Conservation (phyloP, 2,797 vertebrate species). For the Emys orbicularis region DNA sequence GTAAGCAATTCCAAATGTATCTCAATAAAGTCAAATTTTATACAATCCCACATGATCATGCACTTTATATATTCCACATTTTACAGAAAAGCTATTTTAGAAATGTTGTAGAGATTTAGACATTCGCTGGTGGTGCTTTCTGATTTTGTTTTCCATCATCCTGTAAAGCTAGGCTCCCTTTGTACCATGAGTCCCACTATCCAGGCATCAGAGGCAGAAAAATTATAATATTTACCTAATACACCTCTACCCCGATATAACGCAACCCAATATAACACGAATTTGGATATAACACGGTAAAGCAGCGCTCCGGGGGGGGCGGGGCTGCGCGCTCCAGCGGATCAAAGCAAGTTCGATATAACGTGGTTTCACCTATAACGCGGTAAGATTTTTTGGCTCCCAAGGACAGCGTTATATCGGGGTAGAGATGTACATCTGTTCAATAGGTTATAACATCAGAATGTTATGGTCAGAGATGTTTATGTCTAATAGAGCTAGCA, state of each 20-base stretch:
- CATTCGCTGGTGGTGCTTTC: not conserved
- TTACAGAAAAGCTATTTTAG: not conserved
- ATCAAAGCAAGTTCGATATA: too few relatives aligned
- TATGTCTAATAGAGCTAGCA: not conserved
- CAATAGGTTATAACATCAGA: not conserved
- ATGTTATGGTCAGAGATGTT: not conserved
- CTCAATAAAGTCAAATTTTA: not conserved
- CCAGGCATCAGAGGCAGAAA: not conserved
- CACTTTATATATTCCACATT: not conserved
- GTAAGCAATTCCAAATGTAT: not conserved
- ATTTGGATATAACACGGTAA: too few relatives aligned
- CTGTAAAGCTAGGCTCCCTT: not conserved
- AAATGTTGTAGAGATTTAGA: not conserved
- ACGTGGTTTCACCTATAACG: too few relatives aligned
- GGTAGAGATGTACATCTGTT: not conserved
- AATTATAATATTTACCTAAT: not conserved
- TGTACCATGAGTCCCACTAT: not conserved
- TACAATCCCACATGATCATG: accelerated
- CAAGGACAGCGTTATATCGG: too few relatives aligned
- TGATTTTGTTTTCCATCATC: not conserved
- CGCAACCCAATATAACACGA: too few relatives aligned
- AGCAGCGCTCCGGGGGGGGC: too few relatives aligned
- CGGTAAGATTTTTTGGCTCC: too few relatives aligned
- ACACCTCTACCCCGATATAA: too few relatives aligned
- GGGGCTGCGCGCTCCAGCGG: too few relatives aligned